Base-by-base conservation (phyloP, 2,797 vertebrate species). In the Hydrocynus forskahlii region DNA sequence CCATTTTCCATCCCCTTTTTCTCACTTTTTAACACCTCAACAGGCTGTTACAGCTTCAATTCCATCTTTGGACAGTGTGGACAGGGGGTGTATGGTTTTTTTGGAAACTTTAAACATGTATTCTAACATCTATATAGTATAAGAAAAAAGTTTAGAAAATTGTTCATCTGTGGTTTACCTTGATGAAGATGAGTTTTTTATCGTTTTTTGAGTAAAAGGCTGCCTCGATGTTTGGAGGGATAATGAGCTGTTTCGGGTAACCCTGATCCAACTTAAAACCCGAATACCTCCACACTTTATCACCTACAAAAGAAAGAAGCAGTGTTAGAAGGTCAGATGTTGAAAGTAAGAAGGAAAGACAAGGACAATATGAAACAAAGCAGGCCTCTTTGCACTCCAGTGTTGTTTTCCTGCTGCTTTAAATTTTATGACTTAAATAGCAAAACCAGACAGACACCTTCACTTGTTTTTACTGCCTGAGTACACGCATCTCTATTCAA, bases 211-310 rank as follows among this genome's bases (percentile, higher is more conserved):
- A 93, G 81, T 95, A 96, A 66, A 97, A 83, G 54, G 95, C 95
- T 7, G 95, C 94, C 77, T 95, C 91, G 2, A 96, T 85, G 68
- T 94, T 92, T 10, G 94, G 84, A 1, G 92, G 94, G 35, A 96
- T 88, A 2, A 86, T 71, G 83, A 96, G 80, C 55, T 45, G 88
- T 90, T 90, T 95, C 29, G 96, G 96, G 83, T 93, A 97, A 54
- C 95, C 93, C 0, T 72, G 84, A 87, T 95, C 94, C 21, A 96
- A 87, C 87, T 89, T 95, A 89, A 95, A 96, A 64, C 91, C 89
- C 0, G 87, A 86, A 78, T 94, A 96, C 78, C 93, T 88, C 96
- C 95, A 95, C 8, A 96, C 81, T 89, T 95, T 95, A 80, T 93
- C 90, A 19, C 91, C 95, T 96, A 21, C 40, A 63, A 13, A 73